phyloP scores from a whole-genome alignment of 2,113 vertebrate genomes.

The Phycodurus eques region DNA sequence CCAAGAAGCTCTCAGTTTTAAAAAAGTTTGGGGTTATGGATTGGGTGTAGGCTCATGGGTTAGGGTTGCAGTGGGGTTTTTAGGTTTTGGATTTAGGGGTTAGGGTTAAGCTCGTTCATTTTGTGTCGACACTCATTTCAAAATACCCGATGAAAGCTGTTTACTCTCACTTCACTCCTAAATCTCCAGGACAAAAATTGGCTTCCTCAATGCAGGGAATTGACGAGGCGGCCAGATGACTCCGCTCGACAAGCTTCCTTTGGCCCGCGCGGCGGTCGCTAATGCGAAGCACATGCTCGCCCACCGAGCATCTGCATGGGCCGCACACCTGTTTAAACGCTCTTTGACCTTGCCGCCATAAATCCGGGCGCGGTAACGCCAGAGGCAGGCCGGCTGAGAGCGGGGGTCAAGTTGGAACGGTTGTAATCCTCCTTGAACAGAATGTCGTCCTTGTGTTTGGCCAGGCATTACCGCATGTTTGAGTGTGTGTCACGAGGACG shows the following conservation, averaged over 20 bases:
- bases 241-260: conserved; percentile 10
- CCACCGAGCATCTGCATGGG: conserved; percentile 47
- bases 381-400: conserved; percentile 43
- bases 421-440: conserved; percentile 60
- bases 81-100: no score
- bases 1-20: no score
- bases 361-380: conserved; percentile 46
- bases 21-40: no score
- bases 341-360: conserved; percentile 44
- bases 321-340: conserved; percentile 63
- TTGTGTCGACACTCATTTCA: neutral
- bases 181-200: conserved; percentile 30
- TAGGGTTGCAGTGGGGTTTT: no score
- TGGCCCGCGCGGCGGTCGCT: conserved; percentile 36
- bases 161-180: conserved; percentile 4
- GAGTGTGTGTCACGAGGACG: conserved; percentile 5
- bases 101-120: neutral
- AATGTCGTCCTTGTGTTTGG: conserved; percentile 57
- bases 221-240: conserved; percentile 37
- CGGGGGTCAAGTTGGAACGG: conserved; percentile 56
- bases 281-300: conserved; percentile 61
- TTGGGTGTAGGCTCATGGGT: no score
- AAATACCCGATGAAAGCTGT: neutral
- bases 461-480: conserved; percentile 7
- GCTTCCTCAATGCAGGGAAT: conserved; percentile 33